Evolutionary conservation across 1,140 invertebrate species (phyloP), one percentile per base, ranked within the genome.

Genomic region (Euglossa dilemma): DNA sequence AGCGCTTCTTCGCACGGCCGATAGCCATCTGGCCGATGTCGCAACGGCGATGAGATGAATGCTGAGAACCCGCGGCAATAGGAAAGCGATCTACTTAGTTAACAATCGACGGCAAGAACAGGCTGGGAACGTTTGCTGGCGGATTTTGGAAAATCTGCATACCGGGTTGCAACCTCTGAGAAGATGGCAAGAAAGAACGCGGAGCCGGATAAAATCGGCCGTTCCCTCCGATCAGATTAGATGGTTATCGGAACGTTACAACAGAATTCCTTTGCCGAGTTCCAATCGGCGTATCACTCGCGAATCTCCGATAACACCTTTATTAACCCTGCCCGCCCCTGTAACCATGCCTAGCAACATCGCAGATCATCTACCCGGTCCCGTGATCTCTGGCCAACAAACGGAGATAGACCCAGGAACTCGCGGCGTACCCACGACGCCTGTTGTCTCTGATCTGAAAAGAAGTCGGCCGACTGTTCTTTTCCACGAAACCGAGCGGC

Each of bases 31-130:
- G 2, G 28, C 16, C 11, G 20, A 43, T 72, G 20, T 43, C 56
- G 52, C 20, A 56, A 43, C 52, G 50, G n/a, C n/a, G n/a, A n/a
- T n/a, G 50, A 18, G 28, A 72, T 9, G 28, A 72, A 72, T n/a
- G 18, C 70, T 72, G 70, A n/a, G 70, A 72, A 56, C 28, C 12
- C 5, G 1, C 9, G 43, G 9, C 52, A 36, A 36, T n/a, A 25
- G 50, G 70, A 71, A 71, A 71, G 25, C 16, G 70, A 54, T 72
- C 70, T 56, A 43, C 43, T 72, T 72, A 72, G 23, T 56, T 43
- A 72, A 72, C 52, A 72, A 28, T 36, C 20, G 52, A 2, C 2
- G 0, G 69, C 36, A n/a, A 52, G 7, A 28, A 52, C 20, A 20
- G 6, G 23, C 20, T n/a, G 64, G 43, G 64, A 66, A 66, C n/a